Conservation (phyloP, 2,113 vertebrate genomes). For the Prietella phreatophila region DNA sequence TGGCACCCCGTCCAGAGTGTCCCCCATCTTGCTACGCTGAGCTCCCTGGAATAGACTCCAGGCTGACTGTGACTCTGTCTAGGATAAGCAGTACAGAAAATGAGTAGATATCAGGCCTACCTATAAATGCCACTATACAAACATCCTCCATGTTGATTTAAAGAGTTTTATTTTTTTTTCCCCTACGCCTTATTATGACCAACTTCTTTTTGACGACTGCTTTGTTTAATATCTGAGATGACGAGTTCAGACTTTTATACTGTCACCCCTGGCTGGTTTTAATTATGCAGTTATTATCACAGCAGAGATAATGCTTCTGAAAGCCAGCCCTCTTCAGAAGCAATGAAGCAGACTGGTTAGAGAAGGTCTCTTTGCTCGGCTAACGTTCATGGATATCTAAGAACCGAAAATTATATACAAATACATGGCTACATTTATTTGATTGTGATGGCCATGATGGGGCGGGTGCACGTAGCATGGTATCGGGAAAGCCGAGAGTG, state of each 20-base stretch:
- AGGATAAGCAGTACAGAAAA: too few species aligned
- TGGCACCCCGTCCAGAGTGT: too few species aligned
- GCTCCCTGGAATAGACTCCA: too few species aligned
- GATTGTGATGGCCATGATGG: constrained; percentile 36
- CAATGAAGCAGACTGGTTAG: constrained; percentile 22
- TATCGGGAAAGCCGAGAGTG: constrained; percentile 63
- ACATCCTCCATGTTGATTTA: constrained; percentile 14
- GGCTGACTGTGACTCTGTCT: too few species aligned
- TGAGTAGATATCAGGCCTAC: too few species aligned
- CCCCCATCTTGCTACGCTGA: too few species aligned
- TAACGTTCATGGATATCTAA: constrained; percentile 40
- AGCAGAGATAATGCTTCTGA: constrained; percentile 33
- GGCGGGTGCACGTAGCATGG: neutral
- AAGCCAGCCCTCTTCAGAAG: constrained; percentile 43
- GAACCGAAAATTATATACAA: constrained; percentile 47
- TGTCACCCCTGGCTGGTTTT: constrained; percentile 45
- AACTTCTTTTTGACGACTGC: constrained; percentile 19
- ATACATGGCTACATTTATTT: constrained; percentile 47
- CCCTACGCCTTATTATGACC: neutral
- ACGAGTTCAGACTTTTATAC: constrained; percentile 42
- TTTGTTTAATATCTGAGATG: constrained; percentile 45
- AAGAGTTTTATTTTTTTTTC: neutral
- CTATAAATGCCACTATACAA: neutral
- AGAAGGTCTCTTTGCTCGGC: constrained; percentile 31
- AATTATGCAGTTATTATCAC: constrained; percentile 49